Evolutionary conservation across 2,113 vertebrate species (phyloP).

Genomic region (Macroglossus sobrinus): DNA sequence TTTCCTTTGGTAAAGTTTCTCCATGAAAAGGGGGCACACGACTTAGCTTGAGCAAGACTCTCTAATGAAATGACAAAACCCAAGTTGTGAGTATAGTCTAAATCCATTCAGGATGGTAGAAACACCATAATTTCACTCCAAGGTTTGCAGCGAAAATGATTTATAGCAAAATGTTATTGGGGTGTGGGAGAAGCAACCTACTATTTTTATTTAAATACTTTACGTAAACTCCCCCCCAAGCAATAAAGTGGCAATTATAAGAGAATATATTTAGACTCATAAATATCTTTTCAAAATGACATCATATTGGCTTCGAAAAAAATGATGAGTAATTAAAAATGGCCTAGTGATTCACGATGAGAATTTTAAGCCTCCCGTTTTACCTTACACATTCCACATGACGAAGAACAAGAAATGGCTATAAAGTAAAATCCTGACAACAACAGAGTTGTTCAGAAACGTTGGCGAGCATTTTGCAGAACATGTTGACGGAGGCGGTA

Average conservation of each 20-base stretch:
- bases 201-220: slow-evolving; percentile 71
- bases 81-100: slow-evolving; percentile 40
- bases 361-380: not conserved
- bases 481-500: not conserved
- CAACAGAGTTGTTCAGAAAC: too few relatives aligned
- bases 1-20: not conserved
- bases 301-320: slow-evolving; percentile 68
- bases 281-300: slow-evolving; percentile 72
- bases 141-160: slow-evolving; percentile 66
- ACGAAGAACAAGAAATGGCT: not conserved
- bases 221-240: slow-evolving; percentile 62
- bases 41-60: not conserved
- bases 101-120: slow-evolving; percentile 71
- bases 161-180: slow-evolving; percentile 75
- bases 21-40: not conserved
- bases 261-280: slow-evolving; percentile 75
- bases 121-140: slow-evolving; percentile 49
- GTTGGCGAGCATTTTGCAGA: not conserved
- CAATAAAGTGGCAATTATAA: slow-evolving; percentile 71
- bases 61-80: not conserved
- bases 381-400: not conserved
- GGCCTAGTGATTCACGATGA: not conserved
- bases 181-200: slow-evolving; percentile 45
- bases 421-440: not conserved
- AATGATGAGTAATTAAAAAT: not conserved